Percentiles rank a stretch among this genome's conserved stretches.
These are phyloP conservation scores for Thyatira batis DNA, from an alignment of 2,888 invertebrate species.

Conservation along the genomic window DNA sequence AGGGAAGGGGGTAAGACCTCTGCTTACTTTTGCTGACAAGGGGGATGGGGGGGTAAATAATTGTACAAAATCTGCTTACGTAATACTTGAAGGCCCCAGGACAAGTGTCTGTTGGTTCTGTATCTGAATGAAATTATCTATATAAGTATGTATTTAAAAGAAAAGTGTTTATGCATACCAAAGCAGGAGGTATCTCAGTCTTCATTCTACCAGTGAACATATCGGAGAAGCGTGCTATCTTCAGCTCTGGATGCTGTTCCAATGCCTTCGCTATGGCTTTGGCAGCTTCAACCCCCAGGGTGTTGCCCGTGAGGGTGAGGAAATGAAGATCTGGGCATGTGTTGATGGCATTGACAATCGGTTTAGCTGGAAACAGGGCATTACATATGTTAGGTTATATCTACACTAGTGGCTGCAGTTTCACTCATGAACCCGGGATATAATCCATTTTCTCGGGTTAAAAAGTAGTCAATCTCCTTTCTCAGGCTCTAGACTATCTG, in stretches of 20 bases:
- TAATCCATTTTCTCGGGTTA: too few species aligned
- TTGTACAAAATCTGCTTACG: too few species aligned
- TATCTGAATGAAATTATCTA: too few species aligned
- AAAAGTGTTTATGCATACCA: conserved; percentile 78
- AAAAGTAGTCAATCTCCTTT: too few species aligned
- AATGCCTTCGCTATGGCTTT: conserved; percentile 91
- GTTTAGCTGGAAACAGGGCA: conserved; percentile 82
- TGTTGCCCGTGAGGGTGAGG: conserved; percentile 95
- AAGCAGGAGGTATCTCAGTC: conserved; percentile 95
- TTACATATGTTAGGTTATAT: too few species aligned
- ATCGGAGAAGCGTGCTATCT: conserved; percentile 95
- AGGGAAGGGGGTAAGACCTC: too few species aligned
- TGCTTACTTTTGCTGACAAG: too few species aligned
- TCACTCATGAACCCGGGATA: too few species aligned
- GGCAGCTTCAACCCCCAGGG: conserved; percentile 94
- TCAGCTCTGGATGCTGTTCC: conserved; percentile 88
- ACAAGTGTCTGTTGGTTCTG: too few species aligned
- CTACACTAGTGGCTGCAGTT: too few species aligned
- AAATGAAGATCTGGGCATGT: conserved; percentile 85
- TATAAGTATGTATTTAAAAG: neutral
- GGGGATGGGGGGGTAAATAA: too few species aligned
- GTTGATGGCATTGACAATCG: conserved; percentile 89
- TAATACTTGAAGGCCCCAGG: neutral
- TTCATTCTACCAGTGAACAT: conserved; percentile 98
- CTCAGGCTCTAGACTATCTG: too few species aligned